Evolutionary conservation across 2,113 vertebrate species (phyloP).

Genomic region (Lycaon pictus): DNA sequence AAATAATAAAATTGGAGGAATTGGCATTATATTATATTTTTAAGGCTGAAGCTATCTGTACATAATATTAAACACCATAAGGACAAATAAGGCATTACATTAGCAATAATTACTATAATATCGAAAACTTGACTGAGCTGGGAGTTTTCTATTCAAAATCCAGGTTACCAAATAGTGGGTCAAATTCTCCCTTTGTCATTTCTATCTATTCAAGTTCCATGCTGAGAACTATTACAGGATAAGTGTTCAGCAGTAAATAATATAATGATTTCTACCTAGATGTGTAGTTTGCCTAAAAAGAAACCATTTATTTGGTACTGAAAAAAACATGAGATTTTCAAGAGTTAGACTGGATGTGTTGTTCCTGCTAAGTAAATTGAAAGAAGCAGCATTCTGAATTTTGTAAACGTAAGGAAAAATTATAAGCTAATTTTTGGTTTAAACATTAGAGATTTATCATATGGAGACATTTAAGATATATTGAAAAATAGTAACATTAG

Average conservation of each 20-base stretch:
- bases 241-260: conserved; percentile 34
- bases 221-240: conserved; percentile 49
- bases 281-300: background rate
- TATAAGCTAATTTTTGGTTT: background rate
- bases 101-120: background rate
- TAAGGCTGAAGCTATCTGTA: background rate
- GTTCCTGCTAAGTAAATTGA: background rate
- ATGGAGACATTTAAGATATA: background rate
- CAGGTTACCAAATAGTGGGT: background rate
- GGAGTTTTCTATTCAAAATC: background rate
- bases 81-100: background rate
- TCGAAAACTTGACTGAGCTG: background rate
- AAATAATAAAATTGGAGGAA: conserved; percentile 22
- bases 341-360: background rate
- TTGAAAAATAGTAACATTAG: background rate
- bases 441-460: background rate
- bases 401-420: background rate
- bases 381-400: background rate
- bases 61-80: background rate
- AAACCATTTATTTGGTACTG: conserved; percentile 37
- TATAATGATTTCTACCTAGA: background rate
- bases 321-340: conserved; percentile 46
- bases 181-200: conserved; percentile 22
- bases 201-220: conserved; percentile 40
- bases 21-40: background rate